A percentile compares a stretch with the other conserved stretches of the same genome.
Conservation (phyloP, 2,888 invertebrate species). For the Thereva unica region DNA sequence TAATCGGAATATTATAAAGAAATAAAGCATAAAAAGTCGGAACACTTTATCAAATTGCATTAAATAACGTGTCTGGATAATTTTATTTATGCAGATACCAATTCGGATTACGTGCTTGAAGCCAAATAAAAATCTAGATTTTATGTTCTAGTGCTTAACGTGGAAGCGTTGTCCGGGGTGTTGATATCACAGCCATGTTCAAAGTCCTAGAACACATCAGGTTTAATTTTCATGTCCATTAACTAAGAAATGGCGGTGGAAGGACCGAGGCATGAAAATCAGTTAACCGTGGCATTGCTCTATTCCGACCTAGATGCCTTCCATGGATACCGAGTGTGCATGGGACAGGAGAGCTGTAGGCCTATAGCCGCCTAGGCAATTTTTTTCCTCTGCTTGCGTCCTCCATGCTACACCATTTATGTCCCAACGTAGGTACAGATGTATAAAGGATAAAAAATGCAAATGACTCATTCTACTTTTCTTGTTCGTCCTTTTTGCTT, state of each 20-base stretch:
- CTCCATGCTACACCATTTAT: background rate
- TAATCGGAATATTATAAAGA: no score
- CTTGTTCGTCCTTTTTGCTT: conserved; percentile 21
- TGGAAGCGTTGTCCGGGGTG: conserved; percentile 8
- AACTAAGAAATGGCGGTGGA: conserved; percentile 11
- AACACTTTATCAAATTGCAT: no score
- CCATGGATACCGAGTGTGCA: background rate
- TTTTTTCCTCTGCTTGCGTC: no score
- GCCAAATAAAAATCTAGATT: no score
- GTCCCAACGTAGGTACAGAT: background rate
- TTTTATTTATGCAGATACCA: no score
- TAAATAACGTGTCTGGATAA: no score
- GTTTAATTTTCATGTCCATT: conserved; percentile 36
- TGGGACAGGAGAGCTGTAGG: no score
- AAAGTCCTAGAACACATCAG: conserved; percentile 6
- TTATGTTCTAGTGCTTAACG: background rate
- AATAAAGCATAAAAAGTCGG: no score
- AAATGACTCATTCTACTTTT: conserved; percentile 32
- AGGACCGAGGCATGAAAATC: conserved; percentile 29
- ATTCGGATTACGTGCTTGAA: no score
- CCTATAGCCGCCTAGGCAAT: no score
- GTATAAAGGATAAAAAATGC: conserved; percentile 31
- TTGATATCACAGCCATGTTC: background rate
- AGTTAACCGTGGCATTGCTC: conserved; percentile 28
- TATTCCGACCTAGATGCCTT: background rate